Percentiles rank a stretch among this genome's conserved stretches.
Evolutionary conservation across 2,888 invertebrate genomes (phyloP).

Genomic region (Podabrus alpinus): DNA sequence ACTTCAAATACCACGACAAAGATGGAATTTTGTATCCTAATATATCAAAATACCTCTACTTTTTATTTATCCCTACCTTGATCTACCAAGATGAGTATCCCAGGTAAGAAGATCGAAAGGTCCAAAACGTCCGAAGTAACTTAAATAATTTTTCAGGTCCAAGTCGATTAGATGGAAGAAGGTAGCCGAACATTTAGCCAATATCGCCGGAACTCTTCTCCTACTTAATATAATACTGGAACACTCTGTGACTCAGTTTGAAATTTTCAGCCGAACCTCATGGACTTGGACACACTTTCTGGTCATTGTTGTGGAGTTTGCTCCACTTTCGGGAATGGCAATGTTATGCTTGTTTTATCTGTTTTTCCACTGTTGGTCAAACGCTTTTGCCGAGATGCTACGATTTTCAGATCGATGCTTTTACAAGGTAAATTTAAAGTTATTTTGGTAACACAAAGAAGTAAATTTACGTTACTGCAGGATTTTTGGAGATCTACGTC

Average conservation of each 20-base stretch:
- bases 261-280: not conserved
- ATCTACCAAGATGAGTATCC: not conserved
- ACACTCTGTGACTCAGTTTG: not conserved
- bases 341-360: not conserved
- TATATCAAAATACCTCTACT: not conserved
- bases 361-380: not conserved
- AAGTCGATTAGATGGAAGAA: not conserved
- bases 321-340: not conserved
- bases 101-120: not conserved
- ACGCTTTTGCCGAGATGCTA: not conserved
- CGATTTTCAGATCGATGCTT: not conserved
- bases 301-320: not conserved
- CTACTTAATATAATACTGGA: not conserved
- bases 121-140: not conserved
- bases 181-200: not conserved
- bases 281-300: not conserved
- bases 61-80: not conserved
- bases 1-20: not conserved
- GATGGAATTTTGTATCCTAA: not conserved
- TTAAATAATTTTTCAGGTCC: not conserved
- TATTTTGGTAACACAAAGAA: not conserved
- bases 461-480: conserved; percentile 53
- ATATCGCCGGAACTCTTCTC: not conserved
- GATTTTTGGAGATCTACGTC: conserved; percentile 93
- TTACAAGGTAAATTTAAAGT: not conserved